Base-by-base conservation (phyloP, 2,888 invertebrate species). In the Masnerella sp. region DNA sequence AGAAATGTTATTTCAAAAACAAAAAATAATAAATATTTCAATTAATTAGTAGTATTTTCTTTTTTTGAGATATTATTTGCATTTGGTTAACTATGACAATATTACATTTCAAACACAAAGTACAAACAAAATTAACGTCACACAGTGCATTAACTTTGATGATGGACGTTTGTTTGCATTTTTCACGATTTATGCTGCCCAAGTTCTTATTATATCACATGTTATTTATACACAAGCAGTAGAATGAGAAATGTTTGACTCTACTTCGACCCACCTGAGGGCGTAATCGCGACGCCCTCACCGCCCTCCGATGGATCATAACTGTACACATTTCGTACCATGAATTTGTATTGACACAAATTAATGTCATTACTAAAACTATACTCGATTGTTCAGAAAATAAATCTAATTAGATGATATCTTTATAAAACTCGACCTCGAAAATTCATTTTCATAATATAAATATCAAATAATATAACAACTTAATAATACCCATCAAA, bases 191-290 rank as follows among this genome's bases (percentile, higher is more conserved):
- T 70, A 42, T 69, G 47, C 34, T 36, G n/a, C 52, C 52, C 17
- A 38, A 54, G 42, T 67, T 59, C 72, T 58, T 65, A 67, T 71
- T 61, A 56, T 42, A 58, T 42, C 59, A 64, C 49, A 54, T 54
- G 75, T 75, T 81, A 80, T 82, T 82, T 81, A 80, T 78, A 77
- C 77, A 52, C 59, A 22, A 22, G 65, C 68, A 38, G 52, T 54
- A 68, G 82, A 80, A 82, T 83, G 82, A 83, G 79, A 82, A 83
- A 83, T 83, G 82, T 77, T 77, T 78, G 82, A 84, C 80, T 80
- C 83, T 86, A 84, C 86, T 84, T 85, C 80, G 84, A 83, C 80
- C 86, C 86, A 86, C 86, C 85, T 86, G 86, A 84, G 81, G 87
- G 87, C 86, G 86, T 84, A 85, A 84, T 87, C 82, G 82, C 85